Evolutionary conservation across 2,888 invertebrate genomes (phyloP).

Genomic region (Therioaphis trifolii): DNA sequence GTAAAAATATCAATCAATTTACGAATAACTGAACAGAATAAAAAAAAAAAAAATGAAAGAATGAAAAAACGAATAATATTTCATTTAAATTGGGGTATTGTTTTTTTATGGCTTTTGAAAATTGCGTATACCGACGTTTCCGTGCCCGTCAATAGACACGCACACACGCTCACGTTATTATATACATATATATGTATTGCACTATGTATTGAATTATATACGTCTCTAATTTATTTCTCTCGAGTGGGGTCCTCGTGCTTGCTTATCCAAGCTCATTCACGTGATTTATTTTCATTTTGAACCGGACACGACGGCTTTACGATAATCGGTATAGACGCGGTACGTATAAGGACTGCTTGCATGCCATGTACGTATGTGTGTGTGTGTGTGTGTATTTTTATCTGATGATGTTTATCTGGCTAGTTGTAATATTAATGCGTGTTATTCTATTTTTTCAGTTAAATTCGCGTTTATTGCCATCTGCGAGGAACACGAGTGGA

Average conservation of each 20-base stretch:
- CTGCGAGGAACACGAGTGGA: no score
- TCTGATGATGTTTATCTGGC: no score
- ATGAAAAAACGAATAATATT: background rate
- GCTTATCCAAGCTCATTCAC: background rate
- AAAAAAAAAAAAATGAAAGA: background rate
- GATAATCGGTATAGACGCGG: background rate
- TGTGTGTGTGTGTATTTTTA: background rate
- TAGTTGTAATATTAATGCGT: no score
- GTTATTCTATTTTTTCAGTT: no score
- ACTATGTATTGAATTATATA: background rate
- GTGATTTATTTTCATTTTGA: constrained; percentile 19
- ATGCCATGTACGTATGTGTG: background rate
- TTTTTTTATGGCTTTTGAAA: constrained; percentile 25
- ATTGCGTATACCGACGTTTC: background rate
- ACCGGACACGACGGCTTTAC: constrained; percentile 9
- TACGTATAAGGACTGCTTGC: background rate
- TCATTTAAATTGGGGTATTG: background rate
- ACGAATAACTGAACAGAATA: background rate
- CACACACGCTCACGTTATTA: background rate
- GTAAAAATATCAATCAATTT: constrained; percentile 29
- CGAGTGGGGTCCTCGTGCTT: background rate
- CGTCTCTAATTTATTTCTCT: constrained; percentile 22
- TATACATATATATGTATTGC: background rate
- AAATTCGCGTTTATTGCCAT: no score
- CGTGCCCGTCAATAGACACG: no score